Evolutionary conservation across 2,113 vertebrate species (phyloP), one percentile per base, ranked within the genome.

Genomic region (Setophaga coronata): DNA sequence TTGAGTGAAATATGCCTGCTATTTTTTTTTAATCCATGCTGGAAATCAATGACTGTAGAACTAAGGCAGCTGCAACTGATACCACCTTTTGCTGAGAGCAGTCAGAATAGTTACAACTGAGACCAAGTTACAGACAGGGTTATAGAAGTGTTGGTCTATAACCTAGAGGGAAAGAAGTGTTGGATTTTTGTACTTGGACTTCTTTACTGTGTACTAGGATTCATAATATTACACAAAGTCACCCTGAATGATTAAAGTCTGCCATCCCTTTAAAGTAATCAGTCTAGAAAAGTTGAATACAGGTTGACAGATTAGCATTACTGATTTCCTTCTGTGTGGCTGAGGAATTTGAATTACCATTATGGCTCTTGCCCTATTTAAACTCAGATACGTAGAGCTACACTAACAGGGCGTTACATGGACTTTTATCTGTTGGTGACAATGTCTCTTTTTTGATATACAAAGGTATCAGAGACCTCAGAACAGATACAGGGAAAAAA

Each of bases 371-470:
- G 50, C 24, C 43, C 43, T 78, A 1, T 42, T 66, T 25, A 66
- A 83, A 57, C 34, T 66, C n/a, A 42, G 14, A 74, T 60, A 58
- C 14, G 15, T 50, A 45, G 16, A 61, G 34, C 38, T 73, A 26
- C 15, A 40, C 18, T 40, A 57, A 47, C 6, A 53, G 28, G 17
- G 15, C 48, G 16, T 28, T 57, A 12, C 0, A 0, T 70, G 50
- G 50, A 45, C 65, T 76, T 79, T 56, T 60, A 53, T 57, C 60
- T 51, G 10, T 45, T 42, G 33, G 29, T 79, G 48, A 76, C 48
- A 80, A n/a, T 1, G 2, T 79, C 6, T 61, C 15, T 43, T 34
- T 48, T 72, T 38, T 50, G n/a, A 42, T 73, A 48, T 8, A 34
- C 17, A 40, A 60, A 72, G 11, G 8, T 61, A 61, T 92, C 12